phyloP scores from a whole-genome alignment of 2,888 invertebrate genomes.

The Mythimna loreyi region DNA sequence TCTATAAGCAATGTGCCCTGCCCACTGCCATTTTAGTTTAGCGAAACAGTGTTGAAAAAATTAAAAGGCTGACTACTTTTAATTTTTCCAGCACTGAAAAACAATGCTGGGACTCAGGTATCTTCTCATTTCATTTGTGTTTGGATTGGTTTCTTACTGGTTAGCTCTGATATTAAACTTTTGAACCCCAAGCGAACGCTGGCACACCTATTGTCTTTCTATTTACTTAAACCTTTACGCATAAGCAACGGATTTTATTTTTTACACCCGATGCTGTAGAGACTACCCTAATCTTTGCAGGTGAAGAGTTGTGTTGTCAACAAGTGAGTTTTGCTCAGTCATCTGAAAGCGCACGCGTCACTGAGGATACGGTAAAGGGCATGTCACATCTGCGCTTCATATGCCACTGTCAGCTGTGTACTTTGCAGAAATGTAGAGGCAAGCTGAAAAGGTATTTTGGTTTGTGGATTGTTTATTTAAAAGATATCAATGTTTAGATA shows the following conservation, averaged over 20 bases:
- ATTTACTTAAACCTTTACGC: no score
- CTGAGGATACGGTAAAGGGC: conserved; percentile 47
- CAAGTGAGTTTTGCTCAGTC: conserved; percentile 65
- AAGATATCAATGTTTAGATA: background rate
- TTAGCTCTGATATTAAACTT: no score
- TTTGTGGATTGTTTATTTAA: background rate
- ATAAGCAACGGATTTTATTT: background rate
- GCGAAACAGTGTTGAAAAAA: no score
- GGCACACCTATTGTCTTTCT: no score
- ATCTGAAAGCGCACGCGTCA: conserved; percentile 55
- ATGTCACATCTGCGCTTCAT: conserved; percentile 38
- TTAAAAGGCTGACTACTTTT: no score
- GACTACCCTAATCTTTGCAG: conserved; percentile 14
- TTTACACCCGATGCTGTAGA: background rate
- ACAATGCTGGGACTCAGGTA: no score
- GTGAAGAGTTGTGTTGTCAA: conserved; percentile 52
- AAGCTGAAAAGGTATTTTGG: background rate
- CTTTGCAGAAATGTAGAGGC: background rate
- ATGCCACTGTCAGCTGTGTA: conserved; percentile 19
- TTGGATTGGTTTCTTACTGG: no score
- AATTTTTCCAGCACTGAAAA: no score
- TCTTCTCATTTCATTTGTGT: no score
- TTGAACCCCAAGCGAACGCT: no score
- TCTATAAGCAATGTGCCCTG: no score
- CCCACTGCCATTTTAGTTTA: no score